Evolutionary conservation across 2,113 vertebrate species (phyloP), one percentile per base, ranked within the genome.

Genomic region (Phalacrocorax pelagicus): DNA sequence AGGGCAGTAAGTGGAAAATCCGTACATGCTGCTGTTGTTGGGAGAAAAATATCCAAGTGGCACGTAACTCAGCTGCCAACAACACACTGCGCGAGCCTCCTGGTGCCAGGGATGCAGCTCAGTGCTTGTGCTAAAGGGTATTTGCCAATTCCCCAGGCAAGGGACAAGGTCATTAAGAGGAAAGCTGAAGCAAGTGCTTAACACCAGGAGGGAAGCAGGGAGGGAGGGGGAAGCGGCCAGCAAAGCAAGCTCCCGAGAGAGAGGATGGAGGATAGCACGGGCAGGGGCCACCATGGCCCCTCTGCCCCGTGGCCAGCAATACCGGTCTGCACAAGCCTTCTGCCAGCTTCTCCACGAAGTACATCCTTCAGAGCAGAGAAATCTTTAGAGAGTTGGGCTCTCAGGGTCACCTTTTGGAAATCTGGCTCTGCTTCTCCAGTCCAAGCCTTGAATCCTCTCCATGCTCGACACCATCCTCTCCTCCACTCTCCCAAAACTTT

Each of bases 1-100:
- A 46, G 81, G 52, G 81, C n/a, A 7, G 59, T 20, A 81, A 92
- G 77, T 30, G 5, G 86, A 86, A 96, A 94, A 96, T 81, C 88
- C 1, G 1, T 65, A 72, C 61, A 46, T 11, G n/a, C 65, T 61
- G 83, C 81, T 82, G 73, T 77, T 69, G 78, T 58, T 20, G 11
- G 89, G 86, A 51, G 80, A 63, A 91, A 96, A 94, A 66, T 58
- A 90, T 55, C 71, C 40, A 30, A 29, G 80, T 23, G 38, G 40
- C 49, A 74, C 20, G 4, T 5, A 86, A 72, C 40, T 49, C 55
- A 52, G 66, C 65, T 88, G 91, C 32, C 42, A 94, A 4, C 59
- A 81, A 5, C 1, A 0, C 16, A 30, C 71, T 6, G 3, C 1
- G 4, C 0, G 17, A 79, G 51, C 59, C 27, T 83, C 61, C 14